Base-by-base conservation (phyloP, 2,113 vertebrate genomes). In the Microcebus jonahi region DNA sequence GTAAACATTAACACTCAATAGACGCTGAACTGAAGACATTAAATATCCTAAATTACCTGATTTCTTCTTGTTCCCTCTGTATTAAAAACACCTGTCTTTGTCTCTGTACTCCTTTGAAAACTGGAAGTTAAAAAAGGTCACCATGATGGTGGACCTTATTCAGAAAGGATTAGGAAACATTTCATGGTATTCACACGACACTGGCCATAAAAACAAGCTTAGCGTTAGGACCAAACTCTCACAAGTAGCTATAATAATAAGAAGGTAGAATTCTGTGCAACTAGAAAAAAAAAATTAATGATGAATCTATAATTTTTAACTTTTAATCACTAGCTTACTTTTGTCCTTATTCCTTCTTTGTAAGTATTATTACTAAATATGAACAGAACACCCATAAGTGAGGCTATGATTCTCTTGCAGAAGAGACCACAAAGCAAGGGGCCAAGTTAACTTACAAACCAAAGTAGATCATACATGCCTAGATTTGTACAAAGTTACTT, bases 251-350 rank as follows among this genome's bases (percentile, higher is more conserved):
- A 2, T 18, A 42, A n/a, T 67, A 71, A 55, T 39, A 93, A 79
- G n/a, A 80, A 83, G 25, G 48, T 3, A 76, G 42, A 81, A 42
- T 65, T 97, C 55, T 48, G n/a, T 50, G 34, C 50, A 77, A 45
- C 67, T n/a, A 68, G 34, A 77, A 50, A 63, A 76, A 77, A 80
- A 42, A 36, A 39, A 39, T 5, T 79, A 92, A 27, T 36, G 39
- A 61, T 27, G 75, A 70, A 85, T 81, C 70, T 31, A 21, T 42
- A 29, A 65, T 10, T 50, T 89, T 91, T 81, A 84, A 76, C 36
- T 67, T 93, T 80, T 68, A 93, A 79, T 4, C 63, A 91, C 2
- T 70, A 61, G 87, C 53, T 95, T 83, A 88, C n/a, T 96, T 81
- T 23, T 87, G 42, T 42, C n/a, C 20, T 84, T 67, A 92, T 50